Conservation (phyloP, 2,797 vertebrate species). For the Eupleurogrammus muticus region DNA sequence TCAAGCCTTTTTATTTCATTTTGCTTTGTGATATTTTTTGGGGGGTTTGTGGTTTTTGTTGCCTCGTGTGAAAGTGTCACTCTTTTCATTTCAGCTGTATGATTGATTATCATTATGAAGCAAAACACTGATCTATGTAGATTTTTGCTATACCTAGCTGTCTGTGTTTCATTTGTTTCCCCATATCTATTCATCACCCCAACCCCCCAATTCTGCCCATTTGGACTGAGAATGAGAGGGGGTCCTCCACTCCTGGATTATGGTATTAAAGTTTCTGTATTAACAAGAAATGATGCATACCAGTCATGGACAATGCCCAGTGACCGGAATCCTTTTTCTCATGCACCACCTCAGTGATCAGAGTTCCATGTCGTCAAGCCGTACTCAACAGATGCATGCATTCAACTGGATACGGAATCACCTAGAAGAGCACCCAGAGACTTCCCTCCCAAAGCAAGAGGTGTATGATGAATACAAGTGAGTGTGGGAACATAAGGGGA, state of each 20-base stretch:
- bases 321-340: conserved; percentile 28
- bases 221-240: conserved; percentile 88
- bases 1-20: conserved; percentile 13
- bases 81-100: conserved; percentile 52
- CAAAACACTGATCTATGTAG: conserved; percentile 70
- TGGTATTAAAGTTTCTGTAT: conserved; percentile 85
- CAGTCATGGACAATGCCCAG: conserved; percentile 28
- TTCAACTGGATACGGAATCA: conserved; percentile 99
- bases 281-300: conserved; percentile 72
- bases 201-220: conserved; percentile 83
- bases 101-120: conserved; percentile 63
- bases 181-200: conserved; percentile 84
- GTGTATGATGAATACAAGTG: conserved; percentile 99
- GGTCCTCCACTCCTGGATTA: conserved; percentile 85
- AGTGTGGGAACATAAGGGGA: conserved; percentile 71
- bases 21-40: conserved; percentile 26
- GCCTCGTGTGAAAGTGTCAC: conserved; percentile 27
- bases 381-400: conserved; percentile 98
- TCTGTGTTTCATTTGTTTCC: conserved; percentile 87
- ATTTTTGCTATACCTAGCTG: conserved; percentile 80
- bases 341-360: conserved; percentile 87
- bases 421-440: conserved; percentile 98
- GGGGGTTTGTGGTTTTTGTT: conserved; percentile 22
- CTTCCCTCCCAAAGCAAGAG: conserved; percentile 98
- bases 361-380: conserved; percentile 97